Evolutionary conservation across 2,797 vertebrate genomes (phyloP), one percentile per base, ranked within the genome.

Genomic region (Hylomyscus alleni): DNA sequence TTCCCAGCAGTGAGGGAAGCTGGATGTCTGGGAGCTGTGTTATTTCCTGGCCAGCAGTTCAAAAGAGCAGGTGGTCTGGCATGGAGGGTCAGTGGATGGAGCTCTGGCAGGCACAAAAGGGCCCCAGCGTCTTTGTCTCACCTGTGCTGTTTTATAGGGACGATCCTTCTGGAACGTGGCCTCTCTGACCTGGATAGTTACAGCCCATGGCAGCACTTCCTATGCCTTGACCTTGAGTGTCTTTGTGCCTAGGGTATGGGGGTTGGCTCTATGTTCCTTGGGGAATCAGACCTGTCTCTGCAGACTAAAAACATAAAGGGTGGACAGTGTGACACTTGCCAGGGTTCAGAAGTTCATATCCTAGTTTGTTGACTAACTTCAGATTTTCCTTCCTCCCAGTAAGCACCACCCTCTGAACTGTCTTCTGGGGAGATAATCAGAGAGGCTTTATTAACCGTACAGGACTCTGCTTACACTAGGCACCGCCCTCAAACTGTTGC

Each of bases 331-430:
- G 52, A 77, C 67, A 56, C 60, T 31, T 22, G 75, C 15, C 69
- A n/a, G 56, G 9, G 20, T 24, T 69, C 17, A 7, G 29, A 83
- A 50, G 56, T 14, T 67, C 37, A 37, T 40, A 11, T 54, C 7
- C 82, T 19, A 10, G 22, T 13, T 31, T 58, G 34, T n/a, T 76
- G 47, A 24, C 31, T 24, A 20, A 76, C 58, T 34, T 89, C 6
- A 7, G 47, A 52, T 34, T 31, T 19, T 86, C 20, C 15, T 73
- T 8, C 9, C 44, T 47, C 34, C 2, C 1, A 34, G 31, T 19
- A 47, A 44, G 54, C 0, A 0, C 40, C 62, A 47, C 24, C 22
- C 44, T 80, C 56, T 67, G 24, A 14, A 20, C 13, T 0, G 0
- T 13, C 11, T 87, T 75, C 31, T 8, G 40, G 13, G n/a, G n/a